Evolutionary conservation across 2,797 vertebrate species (phyloP), one percentile per base, ranked within the genome.

Genomic region (Sebastes hubbsi): DNA sequence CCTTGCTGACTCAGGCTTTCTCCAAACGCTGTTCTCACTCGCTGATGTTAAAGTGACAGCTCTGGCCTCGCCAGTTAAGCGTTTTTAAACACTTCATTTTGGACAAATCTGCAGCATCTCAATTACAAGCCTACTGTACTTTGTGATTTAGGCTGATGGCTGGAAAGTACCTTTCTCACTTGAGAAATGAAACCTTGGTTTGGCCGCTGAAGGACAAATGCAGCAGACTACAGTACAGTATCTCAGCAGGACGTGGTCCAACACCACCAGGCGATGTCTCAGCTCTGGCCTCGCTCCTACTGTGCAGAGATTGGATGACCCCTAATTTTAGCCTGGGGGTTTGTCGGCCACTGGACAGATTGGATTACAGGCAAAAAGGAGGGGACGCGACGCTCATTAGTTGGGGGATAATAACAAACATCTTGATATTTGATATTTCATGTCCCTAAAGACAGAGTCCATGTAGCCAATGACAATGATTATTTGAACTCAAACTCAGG

Each of bases 281-380:
- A 54, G 46, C 38, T 59, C 77, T 56, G 29, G 22, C 24, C 63
- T 64, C n/a, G 18, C 63, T 22, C 54, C 71, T 70, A 67, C 86
- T 6, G 52, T 56, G 64, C 74, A 30, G 71, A 18, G 90, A 87
- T 94, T 88, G 78, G 75, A 88, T 94, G 88, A 86, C 79, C 71
- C 74, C 87, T 94, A 94, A 93, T 89, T 93, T 91, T 95, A 95
- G 88, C 78, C 6, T 0, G 0, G 9, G 36, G 20, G 81, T 75
- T 80, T 67, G 83, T 64, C 6, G 46, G 49, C 91, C 72, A 20
- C 22, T 67, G 75, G 38, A 78, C 72, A 52, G 85, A 87, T 83
- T 86, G 66, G 78, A 85, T 92, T 89, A 80, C 88, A 89, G 76
- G 84, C 77, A 79, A 64, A 85, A 59, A 36, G 27, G 20, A 34